Base-by-base conservation (phyloP, 2,888 invertebrate genomes). In the Eueremaeus valkanovi region DNA sequence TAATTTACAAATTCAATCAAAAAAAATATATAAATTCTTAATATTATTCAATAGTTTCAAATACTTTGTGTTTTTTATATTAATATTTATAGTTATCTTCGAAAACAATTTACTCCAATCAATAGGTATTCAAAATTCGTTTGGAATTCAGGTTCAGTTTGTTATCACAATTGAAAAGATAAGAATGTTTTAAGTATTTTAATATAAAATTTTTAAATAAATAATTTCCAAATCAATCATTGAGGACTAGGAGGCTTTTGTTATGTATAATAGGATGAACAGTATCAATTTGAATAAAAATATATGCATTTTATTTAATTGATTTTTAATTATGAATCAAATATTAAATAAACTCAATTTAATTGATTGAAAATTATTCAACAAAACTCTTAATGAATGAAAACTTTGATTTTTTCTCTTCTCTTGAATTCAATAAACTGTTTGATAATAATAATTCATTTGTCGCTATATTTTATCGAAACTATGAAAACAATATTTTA, bases 101-200 rank as follows among this genome's bases (percentile, higher is more conserved):
- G 42, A 45, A 45, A 16, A 45, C 3, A 51, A 51, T 40, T 6
- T 9, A 45, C 45, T 45, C 3, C 18, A 45, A 45, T 61, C 29
- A 61, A 29, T n/a, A 21, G 18, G 45, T 16, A 16, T 3, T 29
- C 18, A 6, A 18, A 6, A 8, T 31, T 31, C 13, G 18, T 29
- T 6, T 31, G 13, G 61, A 61, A 61, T 61, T 61, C 13, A 29
- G 29, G 61, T 29, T 27, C 31, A 61, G 61, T 61, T 51, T n/a
- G n/a, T n/a, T 61, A 61, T 61, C 61, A 61, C 61, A 61, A 61
- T 27, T 29, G 61, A 61, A 61, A 61, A 27, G 51, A 61, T 61
- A 1, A n/a, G 29, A 29, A 6, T 6, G 61, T 31, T 61, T n/a
- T 18, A 36, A 61, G 16, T 61, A 61, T 29, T 61, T 61, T 51